Evolutionary conservation across 2,797 vertebrate genomes (phyloP), one percentile per base, ranked within the genome.

Genomic region (Smutsia temminckii): DNA sequence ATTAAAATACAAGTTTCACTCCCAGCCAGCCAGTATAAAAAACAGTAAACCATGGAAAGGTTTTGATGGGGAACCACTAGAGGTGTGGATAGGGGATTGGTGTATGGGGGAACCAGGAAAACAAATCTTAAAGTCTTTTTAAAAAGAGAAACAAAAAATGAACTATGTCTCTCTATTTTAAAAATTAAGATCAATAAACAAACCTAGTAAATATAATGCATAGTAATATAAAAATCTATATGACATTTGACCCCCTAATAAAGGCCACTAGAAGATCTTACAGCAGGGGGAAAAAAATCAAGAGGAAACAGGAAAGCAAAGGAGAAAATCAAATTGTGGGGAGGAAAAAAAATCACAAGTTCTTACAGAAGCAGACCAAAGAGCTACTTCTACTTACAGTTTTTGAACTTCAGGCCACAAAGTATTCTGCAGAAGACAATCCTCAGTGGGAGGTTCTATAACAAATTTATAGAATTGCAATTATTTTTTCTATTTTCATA

Each of bases 351-450:
- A 57, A 59, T 75, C 40, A 64, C 14, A 81, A 88, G 20, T 68
- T 89, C 91, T 5, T 25, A 83, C 3, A 93, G 40, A 89, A 92
- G 87, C 51, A 89, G 8, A 94, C 21, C 18, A 81, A 90, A 94
- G 3, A 69, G 32, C 18, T 37, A 92, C 29, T 2, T 91, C 91
- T 92, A 98, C 99, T 99, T 98, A 99, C 99, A 99, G 97, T 97
- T 99, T 99, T 97, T 99, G 99, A 97, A 99, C 98, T 98, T 99
- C 99, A 63, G 99, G 99, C 99, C 99, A 99, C 72, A 99, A 98
- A 16, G 99, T 99, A 98, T 99, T 99, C 98, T 99, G 99, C 85
- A 99, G 98, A 95, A 99, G 99, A 97, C 99, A 99, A 98, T 99
- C 99, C 96, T 99, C 99, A 92, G 99, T 99, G 34, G 99, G 99